These are phyloP conservation scores for Ranitomeya imitator DNA, from an alignment of 2,113 vertebrate species.

Conservation along the genomic window DNA sequence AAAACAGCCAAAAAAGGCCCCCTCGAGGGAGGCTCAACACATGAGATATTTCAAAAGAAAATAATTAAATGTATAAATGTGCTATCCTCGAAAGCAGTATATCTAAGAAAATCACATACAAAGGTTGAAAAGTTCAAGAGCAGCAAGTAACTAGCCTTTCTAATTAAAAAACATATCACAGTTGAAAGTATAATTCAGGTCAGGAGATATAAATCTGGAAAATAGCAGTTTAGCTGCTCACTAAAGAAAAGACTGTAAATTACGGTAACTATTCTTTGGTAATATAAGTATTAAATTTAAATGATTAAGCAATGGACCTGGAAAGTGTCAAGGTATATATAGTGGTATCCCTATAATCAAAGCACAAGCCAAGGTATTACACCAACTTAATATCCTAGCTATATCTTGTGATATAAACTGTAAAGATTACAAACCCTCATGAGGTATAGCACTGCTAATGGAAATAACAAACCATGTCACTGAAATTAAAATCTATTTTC, in stretches of 20 bases:
- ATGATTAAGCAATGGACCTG: slow-evolving; percentile 24
- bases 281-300: slow-evolving; percentile 46
- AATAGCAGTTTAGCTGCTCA: slow-evolving; percentile 39
- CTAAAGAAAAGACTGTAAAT: slow-evolving; percentile 45
- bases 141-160: slow-evolving; percentile 34
- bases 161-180: slow-evolving; percentile 53
- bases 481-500: not conserved
- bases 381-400: not conserved
- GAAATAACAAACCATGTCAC: not conserved
- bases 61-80: slow-evolving; percentile 54
- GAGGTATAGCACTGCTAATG: not conserved
- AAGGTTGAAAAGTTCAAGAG: slow-evolving; percentile 47
- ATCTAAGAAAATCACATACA: slow-evolving; percentile 27
- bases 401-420: not conserved
- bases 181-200: slow-evolving; percentile 43
- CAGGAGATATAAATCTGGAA: slow-evolving; percentile 46
- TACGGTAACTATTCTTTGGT: slow-evolving; percentile 35
- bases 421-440: not conserved
- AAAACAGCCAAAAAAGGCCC: slow-evolving; percentile 18
- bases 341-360: slow-evolving; percentile 5
- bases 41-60: slow-evolving; percentile 44
- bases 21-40: not conserved
- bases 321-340: not conserved
- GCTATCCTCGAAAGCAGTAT: slow-evolving; percentile 28
- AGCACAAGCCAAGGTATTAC: not conserved